phyloP scores from a whole-genome alignment of 2,888 invertebrate genomes.

The Tuta absoluta region DNA sequence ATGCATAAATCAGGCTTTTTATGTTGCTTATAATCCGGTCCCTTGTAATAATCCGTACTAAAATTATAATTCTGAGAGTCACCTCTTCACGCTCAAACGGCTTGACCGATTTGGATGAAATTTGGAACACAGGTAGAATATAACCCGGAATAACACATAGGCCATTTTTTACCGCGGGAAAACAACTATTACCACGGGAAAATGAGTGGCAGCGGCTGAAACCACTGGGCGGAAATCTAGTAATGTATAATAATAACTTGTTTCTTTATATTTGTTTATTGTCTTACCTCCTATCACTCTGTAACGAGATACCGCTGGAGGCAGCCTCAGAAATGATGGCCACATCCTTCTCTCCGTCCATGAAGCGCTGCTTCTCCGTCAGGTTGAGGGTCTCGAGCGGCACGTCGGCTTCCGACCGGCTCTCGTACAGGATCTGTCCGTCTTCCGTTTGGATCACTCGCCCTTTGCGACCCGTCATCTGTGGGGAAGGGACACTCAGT shows the following conservation, averaged over 20 bases:
- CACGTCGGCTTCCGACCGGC: conserved; percentile 96
- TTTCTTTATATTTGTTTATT: neutral
- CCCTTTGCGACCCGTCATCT: conserved; percentile 99
- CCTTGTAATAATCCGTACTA: no score
- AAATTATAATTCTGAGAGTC: no score
- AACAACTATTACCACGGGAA: no score
- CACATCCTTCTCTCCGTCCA: conserved; percentile 99
- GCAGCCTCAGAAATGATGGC: conserved; percentile 99
- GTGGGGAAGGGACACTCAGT: conserved; percentile 24
- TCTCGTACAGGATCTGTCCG: conserved; percentile 96
- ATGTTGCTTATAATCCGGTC: no score
- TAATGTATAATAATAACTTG: neutral
- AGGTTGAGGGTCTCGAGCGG: conserved; percentile 98
- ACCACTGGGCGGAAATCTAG: no score
- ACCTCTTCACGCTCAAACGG: no score
- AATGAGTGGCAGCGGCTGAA: no score
- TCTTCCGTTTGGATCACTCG: conserved; percentile 95
- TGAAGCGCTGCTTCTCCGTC: conserved; percentile 94
- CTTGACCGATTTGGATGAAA: no score
- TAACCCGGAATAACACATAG: no score
- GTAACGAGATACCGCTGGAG: conserved; percentile 97
- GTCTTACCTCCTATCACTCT: conserved; percentile 89
- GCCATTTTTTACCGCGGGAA: no score
- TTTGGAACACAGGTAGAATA: no score
- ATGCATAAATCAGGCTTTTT: no score